A percentile compares a stretch with the other conserved stretches of the same genome.
Evolutionary conservation across 1,140 invertebrate species (phyloP).

Genomic region (Glossosoma conforme): DNA sequence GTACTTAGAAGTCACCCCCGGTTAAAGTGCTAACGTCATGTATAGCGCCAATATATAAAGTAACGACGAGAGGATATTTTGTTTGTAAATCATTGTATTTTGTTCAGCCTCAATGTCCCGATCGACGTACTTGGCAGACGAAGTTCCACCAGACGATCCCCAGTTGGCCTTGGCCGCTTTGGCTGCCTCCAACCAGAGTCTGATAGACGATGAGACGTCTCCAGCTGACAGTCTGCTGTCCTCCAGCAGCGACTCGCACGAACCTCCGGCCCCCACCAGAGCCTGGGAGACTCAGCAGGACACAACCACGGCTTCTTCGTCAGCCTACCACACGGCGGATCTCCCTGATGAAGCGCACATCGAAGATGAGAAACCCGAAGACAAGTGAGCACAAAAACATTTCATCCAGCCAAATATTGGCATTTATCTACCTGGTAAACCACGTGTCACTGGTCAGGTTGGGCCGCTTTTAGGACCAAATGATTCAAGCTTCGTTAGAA

Average conservation of each 20-base stretch:
- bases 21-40: too few relatives aligned
- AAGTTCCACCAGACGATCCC: conserved; percentile 60
- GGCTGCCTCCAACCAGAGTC: conserved; percentile 59
- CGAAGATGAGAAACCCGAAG: conserved; percentile 39
- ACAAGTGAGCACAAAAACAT: too few relatives aligned
- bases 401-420: too few relatives aligned
- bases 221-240: conserved; percentile 73
- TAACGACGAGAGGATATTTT: neutral
- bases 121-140: conserved; percentile 39
- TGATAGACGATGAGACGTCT: conserved; percentile 70
- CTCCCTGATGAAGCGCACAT: too few relatives aligned
- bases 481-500: too few relatives aligned
- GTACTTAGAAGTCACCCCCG: too few relatives aligned
- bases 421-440: too few relatives aligned
- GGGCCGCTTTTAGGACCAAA: too few relatives aligned
- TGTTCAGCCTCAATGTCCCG: conserved; percentile 45
- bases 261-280: conserved; percentile 43
- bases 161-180: conserved; percentile 70
- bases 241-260: conserved; percentile 61
- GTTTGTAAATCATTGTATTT: conserved; percentile 3
- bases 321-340: conserved; percentile 48
- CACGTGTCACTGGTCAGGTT: too few relatives aligned
- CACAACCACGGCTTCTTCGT: conserved; percentile 38
- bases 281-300: too few relatives aligned
- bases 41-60: too few relatives aligned